These are phyloP conservation scores for Xanthorhoe spadicearia DNA, from an alignment of 2,888 invertebrate genomes.

Conservation along the genomic window DNA sequence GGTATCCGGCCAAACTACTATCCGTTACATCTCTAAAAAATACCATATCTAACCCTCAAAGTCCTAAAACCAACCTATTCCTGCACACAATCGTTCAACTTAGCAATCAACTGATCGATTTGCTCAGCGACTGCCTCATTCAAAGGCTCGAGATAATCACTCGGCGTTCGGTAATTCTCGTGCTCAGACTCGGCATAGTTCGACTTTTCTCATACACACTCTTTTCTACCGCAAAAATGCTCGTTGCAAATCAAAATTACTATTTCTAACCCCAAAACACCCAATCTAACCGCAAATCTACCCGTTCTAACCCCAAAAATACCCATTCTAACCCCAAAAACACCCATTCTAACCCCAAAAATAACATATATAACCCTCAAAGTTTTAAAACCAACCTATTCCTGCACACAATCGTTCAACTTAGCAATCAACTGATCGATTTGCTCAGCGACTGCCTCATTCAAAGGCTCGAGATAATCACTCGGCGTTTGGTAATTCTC, in stretches of 20 bases:
- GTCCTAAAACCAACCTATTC: constrained; percentile 54
- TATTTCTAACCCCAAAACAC: neutral
- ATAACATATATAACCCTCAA: neutral
- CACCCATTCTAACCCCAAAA: neutral
- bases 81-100: constrained; percentile 64
- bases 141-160: constrained; percentile 70
- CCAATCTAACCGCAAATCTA: too few relatives aligned
- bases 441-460: constrained; percentile 70
- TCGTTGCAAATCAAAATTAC: neutral
- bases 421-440: constrained; percentile 76
- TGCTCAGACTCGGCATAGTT: too few relatives aligned
- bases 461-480: constrained; percentile 71
- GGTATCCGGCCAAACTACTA: too few relatives aligned
- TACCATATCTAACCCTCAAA: neutral
- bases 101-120: constrained; percentile 74
- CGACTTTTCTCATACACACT: neutral
- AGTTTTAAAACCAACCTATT: constrained; percentile 53
- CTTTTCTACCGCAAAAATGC: neutral
- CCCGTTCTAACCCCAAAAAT: neutral
- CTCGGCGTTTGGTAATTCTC: constrained; percentile 72
- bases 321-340: neutral
- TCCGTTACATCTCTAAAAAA: too few relatives aligned
- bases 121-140: constrained; percentile 72
- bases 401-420: constrained; percentile 61
- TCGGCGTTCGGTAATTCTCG: constrained; percentile 73